phyloP scores from a whole-genome alignment of 2,113 vertebrate genomes.

The Syrmaticus mikado region DNA sequence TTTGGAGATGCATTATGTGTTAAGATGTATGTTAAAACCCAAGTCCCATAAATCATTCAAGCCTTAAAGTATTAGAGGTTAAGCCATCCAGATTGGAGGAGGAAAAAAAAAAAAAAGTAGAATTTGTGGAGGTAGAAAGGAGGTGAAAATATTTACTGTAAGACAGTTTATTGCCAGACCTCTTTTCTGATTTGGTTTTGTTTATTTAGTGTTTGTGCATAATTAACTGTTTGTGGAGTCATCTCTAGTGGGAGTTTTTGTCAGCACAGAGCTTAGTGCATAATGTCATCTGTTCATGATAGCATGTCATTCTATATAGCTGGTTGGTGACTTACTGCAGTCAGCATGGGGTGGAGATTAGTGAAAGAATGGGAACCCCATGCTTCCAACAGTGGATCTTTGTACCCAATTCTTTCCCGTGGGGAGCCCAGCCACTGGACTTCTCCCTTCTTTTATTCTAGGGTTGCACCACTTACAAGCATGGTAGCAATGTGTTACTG shows the following conservation, averaged over 20 bases:
- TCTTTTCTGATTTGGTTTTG: background rate
- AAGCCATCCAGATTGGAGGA: background rate
- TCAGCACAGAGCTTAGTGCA: background rate
- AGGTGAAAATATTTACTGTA: background rate
- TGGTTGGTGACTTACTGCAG: background rate
- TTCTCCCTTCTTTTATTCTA: background rate
- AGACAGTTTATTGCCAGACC: background rate
- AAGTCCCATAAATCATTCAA: background rate
- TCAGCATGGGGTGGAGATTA: background rate
- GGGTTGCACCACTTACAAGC: background rate
- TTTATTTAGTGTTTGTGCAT: background rate
- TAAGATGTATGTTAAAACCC: background rate
- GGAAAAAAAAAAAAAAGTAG: background rate
- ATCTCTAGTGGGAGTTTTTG: fast-evolving
- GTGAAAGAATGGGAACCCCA: background rate
- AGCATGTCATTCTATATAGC: fast-evolving
- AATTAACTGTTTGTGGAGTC: background rate
- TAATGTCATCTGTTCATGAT: fast-evolving
- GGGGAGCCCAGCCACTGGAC: background rate
- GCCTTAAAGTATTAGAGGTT: background rate
- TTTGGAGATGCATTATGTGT: background rate
- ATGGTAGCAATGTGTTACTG: fast-evolving
- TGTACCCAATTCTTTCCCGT: fast-evolving
- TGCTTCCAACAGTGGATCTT: background rate
- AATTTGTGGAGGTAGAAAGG: background rate